Evolutionary conservation across 1,140 invertebrate genomes (phyloP), one percentile per base, ranked within the genome.

Genomic region (Liolophura sinensis): DNA sequence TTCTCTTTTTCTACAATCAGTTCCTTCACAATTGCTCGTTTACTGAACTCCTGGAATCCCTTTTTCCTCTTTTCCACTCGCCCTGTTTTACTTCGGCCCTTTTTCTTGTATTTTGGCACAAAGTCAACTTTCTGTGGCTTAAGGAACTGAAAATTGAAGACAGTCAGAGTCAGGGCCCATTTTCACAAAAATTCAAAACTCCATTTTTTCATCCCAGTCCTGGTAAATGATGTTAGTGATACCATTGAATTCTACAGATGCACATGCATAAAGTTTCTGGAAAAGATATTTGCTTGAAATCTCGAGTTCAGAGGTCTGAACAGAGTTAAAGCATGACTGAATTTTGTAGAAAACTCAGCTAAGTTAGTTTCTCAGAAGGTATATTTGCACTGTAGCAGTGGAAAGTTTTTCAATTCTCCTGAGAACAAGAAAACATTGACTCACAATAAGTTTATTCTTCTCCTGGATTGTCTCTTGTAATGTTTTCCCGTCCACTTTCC

Each of bases 401-500:
- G 55, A 54, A 59, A 54, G 11, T 18, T 0, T 63, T 4, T 27
- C n/a, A 27, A 52, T 14, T 9, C 31, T 9, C 3, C 3, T 40
- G 31, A 40, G 31, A 40, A 40, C 31, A 40, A 5, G n/a, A n/a
- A n/a, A n/a, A n/a, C n/a, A n/a, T 40, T 40, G 31, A 61, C 69
- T 63, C 70, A 93, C 91, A 85, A 90, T 76, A 57, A 93, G 80
- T 73, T 90, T 89, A 59, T 90, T 90, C 78, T 91, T 91, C 6
- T 90, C 90, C 74, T 95, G 91, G 57, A 95, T 78, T 84, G 91
- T 93, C 51, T 95, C 90, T 78, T 93, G 87, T 18, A 96, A 78
- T 14, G 89, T 90, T 22, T 91, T 89, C 16, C 91, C 86, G 68
- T 86, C 78, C 16, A 87, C 79, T 67, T 78, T 65, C 27, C 79